Evolutionary conservation across 2,113 vertebrate species (phyloP).

Genomic region (Tiliqua scincoides): DNA sequence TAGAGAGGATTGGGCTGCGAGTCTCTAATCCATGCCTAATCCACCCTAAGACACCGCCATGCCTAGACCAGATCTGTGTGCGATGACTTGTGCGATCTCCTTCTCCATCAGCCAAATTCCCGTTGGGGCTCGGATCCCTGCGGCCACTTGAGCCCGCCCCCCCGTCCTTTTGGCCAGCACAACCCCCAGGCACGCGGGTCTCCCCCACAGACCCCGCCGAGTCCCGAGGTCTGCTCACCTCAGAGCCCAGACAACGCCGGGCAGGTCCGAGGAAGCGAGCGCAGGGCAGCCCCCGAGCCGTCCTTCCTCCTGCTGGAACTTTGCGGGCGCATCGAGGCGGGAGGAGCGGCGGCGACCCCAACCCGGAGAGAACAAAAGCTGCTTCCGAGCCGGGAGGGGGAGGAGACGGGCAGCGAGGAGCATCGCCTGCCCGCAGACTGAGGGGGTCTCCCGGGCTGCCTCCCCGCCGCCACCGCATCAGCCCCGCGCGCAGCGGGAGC

Average conservation of each 20-base stretch:
- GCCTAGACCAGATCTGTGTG: not conserved
- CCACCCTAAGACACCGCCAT: not conserved
- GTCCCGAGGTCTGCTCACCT: constrained; percentile 42
- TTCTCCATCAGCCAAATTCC: not conserved
- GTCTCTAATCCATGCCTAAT: not conserved
- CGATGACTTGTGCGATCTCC: not conserved
- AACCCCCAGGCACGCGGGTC: not conserved
- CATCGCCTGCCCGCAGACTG: constrained; percentile 46
- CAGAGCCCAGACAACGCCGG: constrained; percentile 10
- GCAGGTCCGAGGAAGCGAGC: not conserved
- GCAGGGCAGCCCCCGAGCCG: constrained; percentile 24
- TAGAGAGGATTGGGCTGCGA: no score
- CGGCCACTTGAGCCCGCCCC: not conserved
- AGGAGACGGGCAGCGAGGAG: constrained; percentile 25
- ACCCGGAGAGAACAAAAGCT: constrained; percentile 55
- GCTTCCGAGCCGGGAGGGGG: constrained; percentile 32
- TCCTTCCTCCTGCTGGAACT: constrained; percentile 52
- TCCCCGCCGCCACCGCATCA: not conserved
- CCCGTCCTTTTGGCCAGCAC: not conserved
- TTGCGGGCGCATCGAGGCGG: constrained; percentile 51
- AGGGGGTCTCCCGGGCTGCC: constrained; percentile 12
- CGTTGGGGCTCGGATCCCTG: not conserved
- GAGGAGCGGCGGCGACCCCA: constrained; percentile 12
- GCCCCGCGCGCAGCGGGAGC: not conserved
- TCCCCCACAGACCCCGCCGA: no score